Conservation (phyloP, 2,888 invertebrate species). For the Eurytoma californica region DNA sequence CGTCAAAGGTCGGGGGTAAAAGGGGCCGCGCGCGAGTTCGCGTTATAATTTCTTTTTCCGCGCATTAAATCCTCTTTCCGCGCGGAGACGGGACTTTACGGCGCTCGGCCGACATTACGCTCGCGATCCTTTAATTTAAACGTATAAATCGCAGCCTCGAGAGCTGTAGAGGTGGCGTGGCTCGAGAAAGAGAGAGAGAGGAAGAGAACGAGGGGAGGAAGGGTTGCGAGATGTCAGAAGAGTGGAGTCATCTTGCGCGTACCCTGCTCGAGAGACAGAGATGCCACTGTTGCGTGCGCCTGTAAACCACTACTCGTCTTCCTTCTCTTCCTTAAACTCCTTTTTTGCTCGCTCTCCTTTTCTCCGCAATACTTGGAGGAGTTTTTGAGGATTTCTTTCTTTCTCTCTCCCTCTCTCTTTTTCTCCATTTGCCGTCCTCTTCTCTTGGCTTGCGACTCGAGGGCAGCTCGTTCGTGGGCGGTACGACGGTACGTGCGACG, state of each 20-base stretch:
- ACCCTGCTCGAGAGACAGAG: conserved; percentile 14
- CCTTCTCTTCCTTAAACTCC: neutral
- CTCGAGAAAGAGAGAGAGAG: neutral
- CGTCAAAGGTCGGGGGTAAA: neutral
- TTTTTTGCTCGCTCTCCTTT: conserved; percentile 1
- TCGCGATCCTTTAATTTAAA: conserved; percentile 42
- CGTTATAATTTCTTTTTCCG: conserved; percentile 43
- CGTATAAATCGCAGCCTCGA: conserved; percentile 35
- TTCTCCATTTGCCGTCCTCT: neutral
- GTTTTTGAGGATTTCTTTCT: conserved; percentile 36
- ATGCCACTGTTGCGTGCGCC: neutral
- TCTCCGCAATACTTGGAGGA: conserved; percentile 38
- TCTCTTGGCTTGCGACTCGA: conserved; percentile 10
- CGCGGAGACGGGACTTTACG: conserved; percentile 3
- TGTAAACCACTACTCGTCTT: conserved; percentile 1
- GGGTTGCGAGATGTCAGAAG: neutral
- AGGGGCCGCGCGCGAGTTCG: neutral
- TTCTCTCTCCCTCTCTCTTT: neutral
- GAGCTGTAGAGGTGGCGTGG: neutral
- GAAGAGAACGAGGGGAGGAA: neutral
- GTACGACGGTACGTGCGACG: conserved; percentile 40
- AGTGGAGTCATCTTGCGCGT: conserved; percentile 18
- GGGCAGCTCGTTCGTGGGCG: conserved; percentile 18
- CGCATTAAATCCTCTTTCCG: conserved; percentile 33
- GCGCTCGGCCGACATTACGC: conserved; percentile 3